These are phyloP conservation scores for Drosophila eohydei DNA, from an alignment of 2,888 invertebrate genomes.

Conservation along the genomic window DNA sequence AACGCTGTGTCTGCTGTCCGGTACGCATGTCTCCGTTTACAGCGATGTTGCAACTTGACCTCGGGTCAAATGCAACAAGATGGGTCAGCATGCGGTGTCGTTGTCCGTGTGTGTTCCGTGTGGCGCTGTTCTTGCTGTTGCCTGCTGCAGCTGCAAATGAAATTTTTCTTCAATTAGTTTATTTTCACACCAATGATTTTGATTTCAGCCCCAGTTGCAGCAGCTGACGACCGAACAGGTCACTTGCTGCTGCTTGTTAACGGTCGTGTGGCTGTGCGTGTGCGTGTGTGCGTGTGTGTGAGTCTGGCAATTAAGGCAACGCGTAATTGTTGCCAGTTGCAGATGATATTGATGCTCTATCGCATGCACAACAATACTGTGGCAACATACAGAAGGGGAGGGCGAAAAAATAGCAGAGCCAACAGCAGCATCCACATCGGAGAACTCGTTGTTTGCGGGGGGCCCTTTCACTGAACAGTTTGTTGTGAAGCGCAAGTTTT, in stretches of 20 bases:
- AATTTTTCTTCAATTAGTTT: conserved; percentile 81
- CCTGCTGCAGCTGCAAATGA: conserved; percentile 58
- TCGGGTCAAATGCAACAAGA: conserved; percentile 74
- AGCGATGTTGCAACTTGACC: conserved; percentile 68
- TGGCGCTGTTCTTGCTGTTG: neutral
- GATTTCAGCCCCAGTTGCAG: conserved; percentile 61
- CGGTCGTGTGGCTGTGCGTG: conserved; percentile 21
- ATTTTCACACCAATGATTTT: conserved; percentile 80
- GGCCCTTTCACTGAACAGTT: conserved; percentile 56
- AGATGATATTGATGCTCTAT: conserved; percentile 69
- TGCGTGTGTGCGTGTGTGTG: conserved; percentile 26
- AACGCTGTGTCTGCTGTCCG: conserved; percentile 29
- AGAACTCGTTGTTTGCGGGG: conserved; percentile 37
- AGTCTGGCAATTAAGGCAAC: conserved; percentile 74
- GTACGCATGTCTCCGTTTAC: conserved; percentile 41
- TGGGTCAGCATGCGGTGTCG: conserved; percentile 44
- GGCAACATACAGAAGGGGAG: neutral
- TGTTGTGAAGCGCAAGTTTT: conserved; percentile 74
- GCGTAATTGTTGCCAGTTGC: conserved; percentile 80
- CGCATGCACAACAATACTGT: conserved; percentile 25
- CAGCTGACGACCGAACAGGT: conserved; percentile 19
- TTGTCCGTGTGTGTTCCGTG: neutral
- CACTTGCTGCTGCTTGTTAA: conserved; percentile 53
- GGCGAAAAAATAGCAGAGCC: neutral
- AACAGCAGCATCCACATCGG: conserved; percentile 27